Evolutionary conservation across 2,113 vertebrate genomes (phyloP), one percentile per base, ranked within the genome.

Genomic region (Uropsilus gracilis): DNA sequence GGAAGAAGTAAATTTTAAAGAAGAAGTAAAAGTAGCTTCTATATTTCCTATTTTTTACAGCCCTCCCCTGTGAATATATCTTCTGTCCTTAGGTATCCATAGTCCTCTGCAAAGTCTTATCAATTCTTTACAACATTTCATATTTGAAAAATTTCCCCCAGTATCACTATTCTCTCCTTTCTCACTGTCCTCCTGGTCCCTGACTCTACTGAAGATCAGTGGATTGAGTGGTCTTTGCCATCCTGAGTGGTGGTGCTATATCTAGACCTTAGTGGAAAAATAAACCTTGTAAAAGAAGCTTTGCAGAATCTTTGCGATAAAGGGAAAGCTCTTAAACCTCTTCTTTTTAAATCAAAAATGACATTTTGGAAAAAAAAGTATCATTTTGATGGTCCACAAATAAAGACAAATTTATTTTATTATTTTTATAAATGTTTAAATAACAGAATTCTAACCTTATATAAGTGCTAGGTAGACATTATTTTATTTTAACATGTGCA

Each of bases 21-120:
- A n/a, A n/a, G n/a, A n/a, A n/a, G n/a, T n/a, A n/a, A n/a, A n/a
- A n/a, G n/a, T n/a, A 61, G 24, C 55, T 76, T 86, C 26, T 11
- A 0, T 61, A 18, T 73, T 69, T 83, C 53, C n/a, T 63, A 22
- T 24, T 59, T 28, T n/a, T 20, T 64, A 24, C 12, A 50, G 50
- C 3, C 20, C 5, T 2, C 8, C 9, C 18, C 5, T 30, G 2
- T 0, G 12, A 2, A 2, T 39, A 22, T 1, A 16, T 42, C 37
- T 71, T 20, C 26, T 5, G 63, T n/a, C 24, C 37, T 6, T 2
- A 46, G 7, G 9, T 57, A 48, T 55, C 14, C 37, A 85, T 61
- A 80, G 9, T 11, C 44, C n/a, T 46, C 30, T 39, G 18, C 3
- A 34, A 28, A 8, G 30, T 71, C 30, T 46, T 39, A 32, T n/a